phyloP scores from a whole-genome alignment of 2,113 vertebrate genomes.

The Mesocricetus auratus region DNA sequence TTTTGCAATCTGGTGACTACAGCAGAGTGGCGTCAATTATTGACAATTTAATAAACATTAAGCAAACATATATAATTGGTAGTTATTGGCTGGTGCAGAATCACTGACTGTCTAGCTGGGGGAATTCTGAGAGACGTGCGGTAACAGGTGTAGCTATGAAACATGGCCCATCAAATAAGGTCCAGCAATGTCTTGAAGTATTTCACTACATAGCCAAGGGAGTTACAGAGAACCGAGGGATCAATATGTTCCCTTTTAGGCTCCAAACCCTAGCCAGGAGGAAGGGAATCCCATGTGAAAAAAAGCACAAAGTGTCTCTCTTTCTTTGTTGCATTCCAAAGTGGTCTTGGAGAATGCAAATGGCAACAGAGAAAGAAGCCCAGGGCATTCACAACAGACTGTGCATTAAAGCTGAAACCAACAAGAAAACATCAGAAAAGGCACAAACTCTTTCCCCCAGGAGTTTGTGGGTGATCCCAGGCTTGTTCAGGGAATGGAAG shows the following conservation, averaged over 20 bases:
- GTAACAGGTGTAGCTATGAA: background rate
- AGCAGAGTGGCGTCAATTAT: conserved; percentile 44
- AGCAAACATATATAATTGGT: conserved; percentile 71
- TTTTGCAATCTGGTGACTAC: conserved; percentile 61
- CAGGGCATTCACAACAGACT: background rate
- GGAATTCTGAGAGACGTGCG: background rate
- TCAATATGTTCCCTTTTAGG: background rate
- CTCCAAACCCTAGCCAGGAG: background rate
- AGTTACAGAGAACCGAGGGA: background rate
- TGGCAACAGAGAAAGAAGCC: background rate
- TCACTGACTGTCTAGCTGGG: background rate
- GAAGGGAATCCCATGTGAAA: background rate
- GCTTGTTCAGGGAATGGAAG: background rate
- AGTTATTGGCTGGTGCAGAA: conserved; percentile 3
- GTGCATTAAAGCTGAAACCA: background rate
- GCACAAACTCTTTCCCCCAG: background rate
- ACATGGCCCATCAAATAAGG: background rate
- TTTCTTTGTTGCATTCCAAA: background rate
- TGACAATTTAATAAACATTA: conserved; percentile 72
- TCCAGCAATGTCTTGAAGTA: background rate
- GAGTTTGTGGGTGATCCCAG: background rate
- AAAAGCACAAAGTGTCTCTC: background rate
- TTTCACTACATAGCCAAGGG: background rate
- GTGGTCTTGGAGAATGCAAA: background rate
- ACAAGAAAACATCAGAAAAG: background rate